Evolutionary conservation across 2,113 vertebrate species (phyloP), one percentile per base, ranked within the genome.

Genomic region (Machaerirhynchus nigripectus): DNA sequence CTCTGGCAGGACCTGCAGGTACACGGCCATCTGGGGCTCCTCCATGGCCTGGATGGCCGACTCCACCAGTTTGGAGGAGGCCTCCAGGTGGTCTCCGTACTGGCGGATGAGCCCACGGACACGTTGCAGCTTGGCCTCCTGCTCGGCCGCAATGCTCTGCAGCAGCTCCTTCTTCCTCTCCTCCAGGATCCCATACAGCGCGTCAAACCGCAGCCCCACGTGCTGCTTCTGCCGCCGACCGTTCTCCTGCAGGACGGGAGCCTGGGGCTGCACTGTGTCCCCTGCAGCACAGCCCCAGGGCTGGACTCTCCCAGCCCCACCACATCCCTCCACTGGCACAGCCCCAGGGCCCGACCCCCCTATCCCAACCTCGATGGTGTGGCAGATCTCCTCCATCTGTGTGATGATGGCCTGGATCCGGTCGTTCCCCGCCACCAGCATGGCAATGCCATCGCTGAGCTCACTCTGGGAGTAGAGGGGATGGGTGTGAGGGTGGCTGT

Each of bases 321-420:
- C n/a, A 3, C 23, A 6, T 6, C 35, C 42, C 23, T 39, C 4
- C 28, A 3, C 22, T 1, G 28, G 37, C 46, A 31, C 26, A 7
- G 47, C 56, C 31, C 37, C 46, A 1, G 31, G 52, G 31, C 64
- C 1, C 0, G 10, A 7, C 2, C 9, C 47, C n/a, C 2, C 1
- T 0, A 16, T 23, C 8, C 79, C 39, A 24, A 99, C 99, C 98
- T 99, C 98, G 0, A 99, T 97, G 26, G 97, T 98, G 92, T 89
- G 97, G 97, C 99, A 99, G 94, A 98, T 98, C 64, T 98, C 98
- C 78, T 99, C 99, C 98, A 99, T 98, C 97, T 99, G 98, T 0
- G 98, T 97, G 97, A 99, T 98, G 95, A 98, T 97, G 3, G 98
- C 98, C 96, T 99, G 87, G 69, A 98, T 94, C 2, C 98, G 95